Percentiles rank a stretch among this genome's conserved stretches.
Evolutionary conservation across 92 coral and sea anemone species (phyloP).

Genomic region (Plumapathes pennacea): DNA sequence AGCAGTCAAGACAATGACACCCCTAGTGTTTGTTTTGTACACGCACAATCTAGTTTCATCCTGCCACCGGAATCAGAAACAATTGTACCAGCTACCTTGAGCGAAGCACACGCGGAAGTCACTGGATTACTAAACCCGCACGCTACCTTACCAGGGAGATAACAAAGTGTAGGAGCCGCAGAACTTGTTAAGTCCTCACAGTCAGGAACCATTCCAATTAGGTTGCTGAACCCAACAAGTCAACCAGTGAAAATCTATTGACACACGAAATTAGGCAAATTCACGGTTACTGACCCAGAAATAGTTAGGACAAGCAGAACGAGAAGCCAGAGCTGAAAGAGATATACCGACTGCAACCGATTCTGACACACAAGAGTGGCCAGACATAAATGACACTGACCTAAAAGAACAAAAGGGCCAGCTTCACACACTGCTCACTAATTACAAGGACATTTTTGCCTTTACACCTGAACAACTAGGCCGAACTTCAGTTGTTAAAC

Average conservation of each 20-base stretch:
- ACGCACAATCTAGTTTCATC: constrained; percentile 25
- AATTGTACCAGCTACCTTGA: constrained; percentile 16
- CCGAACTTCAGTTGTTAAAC: constrained; percentile 40
- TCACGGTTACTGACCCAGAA: background rate
- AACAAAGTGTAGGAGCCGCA: constrained; percentile 32
- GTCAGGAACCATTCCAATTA: constrained; percentile 2
- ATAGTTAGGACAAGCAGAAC: background rate
- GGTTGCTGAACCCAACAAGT: constrained; percentile 10
- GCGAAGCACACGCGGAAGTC: background rate
- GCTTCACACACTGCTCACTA: background rate
- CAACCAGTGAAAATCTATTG: constrained; percentile 5
- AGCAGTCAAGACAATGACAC: background rate
- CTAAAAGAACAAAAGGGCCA: background rate
- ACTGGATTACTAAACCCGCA: constrained; percentile 15
- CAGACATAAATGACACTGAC: background rate
- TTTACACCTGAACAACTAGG: constrained; percentile 38
- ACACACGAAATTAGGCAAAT: background rate
- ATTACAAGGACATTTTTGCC: constrained; percentile 48
- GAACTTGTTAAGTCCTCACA: constrained; percentile 3
- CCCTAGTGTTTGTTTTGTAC: constrained; percentile 9
- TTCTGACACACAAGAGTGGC: background rate
- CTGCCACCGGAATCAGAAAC: constrained; percentile 33
- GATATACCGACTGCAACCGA: background rate
- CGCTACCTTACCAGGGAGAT: constrained; percentile 10
- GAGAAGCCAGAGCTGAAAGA: background rate